These are phyloP conservation scores for Chrysochloris asiatica DNA, from an alignment of 2,113 vertebrate species.

Conservation along the genomic window DNA sequence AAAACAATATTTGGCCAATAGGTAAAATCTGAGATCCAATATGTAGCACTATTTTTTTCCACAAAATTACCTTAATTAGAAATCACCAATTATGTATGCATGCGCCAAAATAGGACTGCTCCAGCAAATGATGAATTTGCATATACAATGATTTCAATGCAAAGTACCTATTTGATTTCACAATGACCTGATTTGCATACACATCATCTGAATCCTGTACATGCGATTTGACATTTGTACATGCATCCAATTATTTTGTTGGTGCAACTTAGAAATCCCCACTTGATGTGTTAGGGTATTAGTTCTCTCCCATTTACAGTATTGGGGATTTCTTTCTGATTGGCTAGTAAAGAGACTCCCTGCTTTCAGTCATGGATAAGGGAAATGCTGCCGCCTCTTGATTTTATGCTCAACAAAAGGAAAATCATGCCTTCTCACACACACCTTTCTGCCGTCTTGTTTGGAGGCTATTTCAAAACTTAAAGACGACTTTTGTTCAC, in stretches of 20 bases:
- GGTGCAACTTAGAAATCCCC: constrained; percentile 70
- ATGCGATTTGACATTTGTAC: constrained; percentile 46
- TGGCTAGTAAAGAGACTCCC: not conserved
- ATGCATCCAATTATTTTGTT: constrained; percentile 75
- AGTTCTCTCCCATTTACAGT: constrained; percentile 45
- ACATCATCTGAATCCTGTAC: constrained; percentile 65
- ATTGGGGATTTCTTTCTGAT: not conserved
- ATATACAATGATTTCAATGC: constrained; percentile 78
- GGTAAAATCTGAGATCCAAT: not conserved
- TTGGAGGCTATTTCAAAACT: constrained; percentile 52
- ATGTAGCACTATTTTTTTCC: constrained; percentile 33
- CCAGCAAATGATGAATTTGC: constrained; percentile 67
- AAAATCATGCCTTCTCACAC: not conserved
- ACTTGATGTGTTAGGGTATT: constrained; percentile 29
- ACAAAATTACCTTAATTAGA: constrained; percentile 54
- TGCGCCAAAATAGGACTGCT: constrained; percentile 55
- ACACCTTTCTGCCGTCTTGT: constrained; percentile 6
- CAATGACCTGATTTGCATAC: constrained; percentile 67
- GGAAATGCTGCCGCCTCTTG: not conserved
- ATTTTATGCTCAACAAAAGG: not conserved
- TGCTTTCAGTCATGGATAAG: not conserved
- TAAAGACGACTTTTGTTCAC: constrained; percentile 28
- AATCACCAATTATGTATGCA: constrained; percentile 56
- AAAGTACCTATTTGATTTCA: constrained; percentile 60
- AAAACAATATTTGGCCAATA: constrained; percentile 28